Base-by-base conservation (phyloP, 2,888 invertebrate species). In the Linnaemya tessellans region DNA sequence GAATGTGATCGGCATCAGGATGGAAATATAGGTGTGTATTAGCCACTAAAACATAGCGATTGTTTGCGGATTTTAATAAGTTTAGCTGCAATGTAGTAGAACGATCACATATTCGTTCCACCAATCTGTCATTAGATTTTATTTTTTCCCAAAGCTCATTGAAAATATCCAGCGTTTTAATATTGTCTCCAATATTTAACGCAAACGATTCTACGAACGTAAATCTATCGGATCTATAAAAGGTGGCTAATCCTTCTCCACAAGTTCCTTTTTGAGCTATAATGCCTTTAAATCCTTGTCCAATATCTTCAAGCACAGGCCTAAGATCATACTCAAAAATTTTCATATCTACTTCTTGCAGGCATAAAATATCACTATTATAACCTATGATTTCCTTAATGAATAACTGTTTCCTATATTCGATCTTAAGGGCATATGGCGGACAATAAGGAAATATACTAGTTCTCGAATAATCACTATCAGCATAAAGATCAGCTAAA, bases 21-120 rank as follows among this genome's bases (percentile, higher is more conserved):
- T 97, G 97, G 90, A 98, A 99, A 93, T 97, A 99, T 65, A 99
- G 94, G 93, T 99, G 99, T 1, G 97, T 98, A 90, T 98, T 98
- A 18, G 96, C 98, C 86, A 96, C 93, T 49, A 97, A 90, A 46
- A 97, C 88, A 77, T 95, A 92, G 88, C 95, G 92, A 3, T 93
- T 92, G 80, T 94, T 94, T 15, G 94, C 94, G 85, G 93, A 90
- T 88, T 94, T 93, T 41, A 97, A 92, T 77, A 94, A 90, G 41
- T 94, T 93, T 18, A 94, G 87, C 92, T 94, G 89, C 30, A 95
- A 90, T 8, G 95, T 95, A n/a, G 96, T 96, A 46, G 95, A 94
- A 87, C 96, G 93, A 67, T 94, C 94, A 71, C 94, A 90, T 84
- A 97, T 93, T 77, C 96, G 93, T 62, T 93, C 92, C 25, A 93